These are phyloP conservation scores for Arrhopalites spinosus DNA, from an alignment of 2,888 invertebrate genomes.

Conservation along the genomic window DNA sequence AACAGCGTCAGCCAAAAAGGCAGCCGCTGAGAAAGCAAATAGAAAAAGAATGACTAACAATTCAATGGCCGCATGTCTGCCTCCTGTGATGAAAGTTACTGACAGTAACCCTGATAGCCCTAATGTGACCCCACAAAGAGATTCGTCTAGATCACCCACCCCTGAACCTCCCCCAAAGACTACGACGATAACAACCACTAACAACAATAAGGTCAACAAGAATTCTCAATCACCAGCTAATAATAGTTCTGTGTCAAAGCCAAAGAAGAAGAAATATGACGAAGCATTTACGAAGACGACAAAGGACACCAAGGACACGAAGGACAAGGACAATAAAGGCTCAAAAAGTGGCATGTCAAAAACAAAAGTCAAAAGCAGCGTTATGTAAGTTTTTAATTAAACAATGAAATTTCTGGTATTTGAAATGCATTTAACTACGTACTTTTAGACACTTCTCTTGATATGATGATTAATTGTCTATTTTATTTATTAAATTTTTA, in stretches of 20 bases:
- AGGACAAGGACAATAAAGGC: conserved; percentile 21
- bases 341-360: conserved; percentile 50
- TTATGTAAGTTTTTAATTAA: conserved; percentile 48
- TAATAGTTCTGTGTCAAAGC: neutral
- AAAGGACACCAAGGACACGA: neutral
- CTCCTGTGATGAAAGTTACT: conserved; percentile 59
- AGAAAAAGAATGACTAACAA: conserved; percentile 58
- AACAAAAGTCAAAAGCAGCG: conserved; percentile 56
- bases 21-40: conserved; percentile 61
- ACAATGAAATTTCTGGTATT: neutral
- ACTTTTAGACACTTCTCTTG: no score
- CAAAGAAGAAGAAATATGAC: conserved; percentile 33
- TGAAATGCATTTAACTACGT: no score
- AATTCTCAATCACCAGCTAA: conserved; percentile 19
- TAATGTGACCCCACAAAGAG: conserved; percentile 21
- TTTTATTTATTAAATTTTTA: neutral
- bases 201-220: conserved; percentile 37
- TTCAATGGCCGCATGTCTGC: conserved; percentile 52
- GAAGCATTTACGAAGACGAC: no score
- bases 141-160: conserved; percentile 40
- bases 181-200: neutral
- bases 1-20: neutral
- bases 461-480: no score
- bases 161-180: conserved; percentile 9
- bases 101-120: conserved; percentile 58